A percentile compares a stretch with the other conserved stretches of the same genome.
These are phyloP conservation scores for Brachystomella parvula DNA, from an alignment of 1,140 invertebrate genomes.

Conservation along the genomic window DNA sequence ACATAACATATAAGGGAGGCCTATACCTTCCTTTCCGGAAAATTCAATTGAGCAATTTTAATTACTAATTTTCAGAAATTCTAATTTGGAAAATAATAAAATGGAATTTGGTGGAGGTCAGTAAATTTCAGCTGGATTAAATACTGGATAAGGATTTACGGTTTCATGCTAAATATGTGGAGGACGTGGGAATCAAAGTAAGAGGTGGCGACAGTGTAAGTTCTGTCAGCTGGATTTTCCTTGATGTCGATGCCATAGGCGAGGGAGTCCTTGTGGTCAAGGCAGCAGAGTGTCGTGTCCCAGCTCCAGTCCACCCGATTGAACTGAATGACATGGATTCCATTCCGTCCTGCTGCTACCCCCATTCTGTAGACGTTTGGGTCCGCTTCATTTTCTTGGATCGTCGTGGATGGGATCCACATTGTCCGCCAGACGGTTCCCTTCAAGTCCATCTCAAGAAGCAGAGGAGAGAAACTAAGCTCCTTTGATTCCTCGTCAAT, in stretches of 20 bases:
- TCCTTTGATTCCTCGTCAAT: not conserved
- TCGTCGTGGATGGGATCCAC: slow-evolving; percentile 20
- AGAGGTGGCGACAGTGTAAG: slow-evolving; percentile 22
- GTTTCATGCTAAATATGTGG: slow-evolving; percentile 28
- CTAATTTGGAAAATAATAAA: no score
- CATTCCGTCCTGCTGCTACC: slow-evolving; percentile 31
- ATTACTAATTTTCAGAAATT: no score
- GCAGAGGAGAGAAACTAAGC: not conserved
- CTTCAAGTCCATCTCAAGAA: slow-evolving; percentile 21
- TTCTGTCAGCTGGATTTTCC: slow-evolving; percentile 6
- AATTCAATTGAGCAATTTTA: no score
- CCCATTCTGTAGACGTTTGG: slow-evolving; percentile 16
- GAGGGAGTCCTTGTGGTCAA: slow-evolving; percentile 23
- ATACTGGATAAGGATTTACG: no score
- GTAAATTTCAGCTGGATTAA: no score
- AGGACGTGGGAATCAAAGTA: slow-evolving; percentile 36
- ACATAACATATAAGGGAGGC: no score
- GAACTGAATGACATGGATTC: slow-evolving; percentile 23
- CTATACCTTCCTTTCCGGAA: no score
- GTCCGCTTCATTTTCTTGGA: not conserved
- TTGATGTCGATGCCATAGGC: slow-evolving; percentile 35
- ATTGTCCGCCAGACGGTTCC: slow-evolving; percentile 35
- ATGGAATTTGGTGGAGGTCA: no score
- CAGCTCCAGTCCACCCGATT: slow-evolving; percentile 7
- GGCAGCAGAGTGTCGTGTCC: slow-evolving; percentile 7